Evolutionary conservation across 2,888 invertebrate genomes (phyloP).

Genomic region (Scaptomyza polygonia): DNA sequence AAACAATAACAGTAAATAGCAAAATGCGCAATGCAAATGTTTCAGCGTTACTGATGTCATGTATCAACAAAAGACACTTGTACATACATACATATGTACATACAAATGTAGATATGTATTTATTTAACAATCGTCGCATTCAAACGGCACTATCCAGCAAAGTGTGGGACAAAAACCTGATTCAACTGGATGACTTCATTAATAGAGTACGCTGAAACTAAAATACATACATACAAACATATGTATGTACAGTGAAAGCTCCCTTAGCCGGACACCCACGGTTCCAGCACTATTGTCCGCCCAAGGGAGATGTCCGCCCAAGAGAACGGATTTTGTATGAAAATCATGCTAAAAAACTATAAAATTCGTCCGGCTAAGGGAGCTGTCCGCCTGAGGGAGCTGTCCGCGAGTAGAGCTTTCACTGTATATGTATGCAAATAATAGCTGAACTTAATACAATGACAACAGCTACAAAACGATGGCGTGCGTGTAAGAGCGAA

Average conservation of each 20-base stretch:
- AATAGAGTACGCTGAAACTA: slow-evolving; percentile 45
- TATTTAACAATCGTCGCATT: slow-evolving; percentile 25
- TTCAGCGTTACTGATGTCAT: slow-evolving; percentile 20
- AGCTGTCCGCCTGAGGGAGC: no score
- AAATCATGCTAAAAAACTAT: no score
- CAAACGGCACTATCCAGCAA: slow-evolving; percentile 33
- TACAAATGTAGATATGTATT: no score
- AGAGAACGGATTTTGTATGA: no score
- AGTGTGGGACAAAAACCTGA: slow-evolving; percentile 55
- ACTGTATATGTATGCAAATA: neutral
- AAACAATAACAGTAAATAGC: slow-evolving; percentile 33
- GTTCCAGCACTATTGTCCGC: no score
- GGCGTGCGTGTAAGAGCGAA: slow-evolving; percentile 25
- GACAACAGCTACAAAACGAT: slow-evolving; percentile 39
- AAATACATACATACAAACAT: slow-evolving; percentile 3
- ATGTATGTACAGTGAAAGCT: no score
- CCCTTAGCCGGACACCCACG: no score
- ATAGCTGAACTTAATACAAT: slow-evolving; percentile 14
- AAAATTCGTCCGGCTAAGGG: no score
- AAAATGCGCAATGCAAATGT: slow-evolving; percentile 32
- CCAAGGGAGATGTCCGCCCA: no score
- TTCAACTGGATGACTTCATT: slow-evolving; percentile 73
- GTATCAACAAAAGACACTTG: slow-evolving; percentile 43
- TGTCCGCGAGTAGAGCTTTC: no score
- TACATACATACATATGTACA: neutral